Evolutionary conservation across 64 coral and sea anemone genomes (phyloP), one percentile per base, ranked within the genome.

Genomic region (Exaiptasia diaphana): DNA sequence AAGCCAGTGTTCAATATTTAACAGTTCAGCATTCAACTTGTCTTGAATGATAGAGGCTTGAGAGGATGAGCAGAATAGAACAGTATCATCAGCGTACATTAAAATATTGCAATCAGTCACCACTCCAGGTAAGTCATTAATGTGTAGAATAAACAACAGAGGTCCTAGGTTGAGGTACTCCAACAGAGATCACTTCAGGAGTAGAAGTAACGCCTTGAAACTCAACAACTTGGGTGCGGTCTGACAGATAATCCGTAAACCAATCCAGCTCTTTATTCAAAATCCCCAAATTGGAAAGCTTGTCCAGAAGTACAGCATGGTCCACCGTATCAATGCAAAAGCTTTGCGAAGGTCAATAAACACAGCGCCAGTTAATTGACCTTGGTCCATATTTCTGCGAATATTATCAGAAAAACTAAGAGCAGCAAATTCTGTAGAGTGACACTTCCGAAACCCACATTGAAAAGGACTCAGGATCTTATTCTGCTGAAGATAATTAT

Each of bases 341-440:
- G 49, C 49, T n/a, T 52, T 52, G 10, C 49, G 49, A 12, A 52
- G n/a, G 49, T 52, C 49, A 12, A 52, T n/a, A 52, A 52, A 52
- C n/a, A 52, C 65, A 31, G 65, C 65, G 20, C 65, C 65, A 69
- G 29, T 69, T 39, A 69, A 69, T 42, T 46, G 41, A 42, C 68
- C 68, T 73, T 73, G 68, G 41, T 73, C 39, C n/a, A n/a, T n/a
- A n/a, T n/a, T n/a, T n/a, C n/a, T n/a, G n/a, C 34, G 65, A 69
- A 69, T 69, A 69, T 69, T 69, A 69, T 69, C 65, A 69, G 34
- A 38, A 40, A 69, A 69, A 39, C 65, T 69, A 69, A 69, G 20
- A 69, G 32, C 65, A 69, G 65, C 65, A 39, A 69, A 69, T 69
- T 69, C 65, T 69, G 65, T 69, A 34, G 65, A 69, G 65, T 69